phyloP scores from a whole-genome alignment of 1,140 invertebrate genomes.

The Drosophila parvula region DNA sequence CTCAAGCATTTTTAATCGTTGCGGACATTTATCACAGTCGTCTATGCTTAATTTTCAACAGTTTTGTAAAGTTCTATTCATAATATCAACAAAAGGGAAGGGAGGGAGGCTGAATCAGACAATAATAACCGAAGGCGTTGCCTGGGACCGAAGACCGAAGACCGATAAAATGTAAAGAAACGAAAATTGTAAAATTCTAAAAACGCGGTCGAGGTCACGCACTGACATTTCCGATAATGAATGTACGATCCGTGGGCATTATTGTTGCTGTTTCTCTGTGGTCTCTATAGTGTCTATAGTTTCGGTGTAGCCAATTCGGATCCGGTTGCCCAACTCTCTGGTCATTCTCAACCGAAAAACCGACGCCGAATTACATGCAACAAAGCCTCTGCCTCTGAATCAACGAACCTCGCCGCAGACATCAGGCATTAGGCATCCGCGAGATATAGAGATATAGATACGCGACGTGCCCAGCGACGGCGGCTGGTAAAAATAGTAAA shows the following conservation, averaged over 20 bases:
- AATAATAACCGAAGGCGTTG: slow-evolving; percentile 50
- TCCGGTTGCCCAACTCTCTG: slow-evolving; percentile 69
- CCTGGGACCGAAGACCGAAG: slow-evolving; percentile 51
- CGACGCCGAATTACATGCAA: slow-evolving; percentile 26
- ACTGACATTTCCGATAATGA: slow-evolving; percentile 76
- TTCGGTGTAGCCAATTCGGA: slow-evolving; percentile 42
- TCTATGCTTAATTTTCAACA: slow-evolving; percentile 25
- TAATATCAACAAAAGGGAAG: slow-evolving; percentile 11
- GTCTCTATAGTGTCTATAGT: slow-evolving; percentile 4
- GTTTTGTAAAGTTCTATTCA: slow-evolving; percentile 30
- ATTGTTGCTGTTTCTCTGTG: slow-evolving; percentile 24
- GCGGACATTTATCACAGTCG: slow-evolving; percentile 31
- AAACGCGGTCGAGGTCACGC: slow-evolving; percentile 79
- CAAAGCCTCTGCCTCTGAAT: slow-evolving; percentile 50
- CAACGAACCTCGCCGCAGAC: slow-evolving; percentile 69
- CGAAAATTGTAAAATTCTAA: slow-evolving; percentile 56
- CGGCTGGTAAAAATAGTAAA: slow-evolving; percentile 55
- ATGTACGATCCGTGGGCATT: slow-evolving; percentile 42
- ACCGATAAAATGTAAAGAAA: slow-evolving; percentile 37
- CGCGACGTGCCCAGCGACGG: slow-evolving; percentile 57
- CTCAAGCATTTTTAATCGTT: slow-evolving; percentile 15
- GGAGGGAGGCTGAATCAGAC: slow-evolving; percentile 25
- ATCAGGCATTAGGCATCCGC: slow-evolving; percentile 20
- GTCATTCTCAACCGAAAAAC: slow-evolving; percentile 25
- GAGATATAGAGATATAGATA: slow-evolving; percentile 56